A percentile compares a stretch with the other conserved stretches of the same genome.
phyloP scores from a whole-genome alignment of 2,888 invertebrate genomes.

The Mongoloraphidia duomilia region DNA sequence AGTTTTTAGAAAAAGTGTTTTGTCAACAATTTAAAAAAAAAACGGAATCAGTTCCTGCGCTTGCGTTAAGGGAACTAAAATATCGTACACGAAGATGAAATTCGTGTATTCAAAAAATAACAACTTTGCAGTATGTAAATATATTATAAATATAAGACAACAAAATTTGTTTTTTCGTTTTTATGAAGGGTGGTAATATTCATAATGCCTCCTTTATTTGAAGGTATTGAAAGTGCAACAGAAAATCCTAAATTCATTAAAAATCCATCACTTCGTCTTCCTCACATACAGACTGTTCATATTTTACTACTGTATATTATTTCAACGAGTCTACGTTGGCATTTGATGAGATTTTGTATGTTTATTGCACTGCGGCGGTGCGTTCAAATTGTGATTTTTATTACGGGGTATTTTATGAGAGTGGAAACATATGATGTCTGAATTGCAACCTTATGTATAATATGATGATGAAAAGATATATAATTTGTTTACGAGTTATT shows the following conservation, averaged over 20 bases:
- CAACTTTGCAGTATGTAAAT: neutral
- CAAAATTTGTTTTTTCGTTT: neutral
- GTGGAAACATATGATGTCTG: neutral
- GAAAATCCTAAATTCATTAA: too few species aligned
- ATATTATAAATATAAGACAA: constrained; percentile 1
- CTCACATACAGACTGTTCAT: too few species aligned
- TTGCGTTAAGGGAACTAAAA: neutral
- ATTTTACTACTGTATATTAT: too few species aligned
- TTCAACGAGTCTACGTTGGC: too few species aligned
- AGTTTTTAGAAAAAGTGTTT: too few species aligned
- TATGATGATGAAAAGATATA: too few species aligned
- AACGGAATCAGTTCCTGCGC: too few species aligned
- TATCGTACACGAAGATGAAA: neutral
- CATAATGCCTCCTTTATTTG: too few species aligned
- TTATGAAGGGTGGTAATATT: neutral
- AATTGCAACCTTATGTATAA: neutral
- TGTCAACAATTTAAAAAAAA: too few species aligned
- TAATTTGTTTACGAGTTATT: too few species aligned
- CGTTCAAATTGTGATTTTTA: neutral
- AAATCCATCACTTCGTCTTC: too few species aligned
- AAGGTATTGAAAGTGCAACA: too few species aligned
- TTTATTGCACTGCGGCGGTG: neutral
- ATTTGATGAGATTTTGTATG: neutral
- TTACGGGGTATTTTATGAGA: neutral
- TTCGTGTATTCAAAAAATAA: constrained; percentile 3